Base-by-base conservation (phyloP, 2,888 invertebrate species). In the Protophormia terraenovae region DNA sequence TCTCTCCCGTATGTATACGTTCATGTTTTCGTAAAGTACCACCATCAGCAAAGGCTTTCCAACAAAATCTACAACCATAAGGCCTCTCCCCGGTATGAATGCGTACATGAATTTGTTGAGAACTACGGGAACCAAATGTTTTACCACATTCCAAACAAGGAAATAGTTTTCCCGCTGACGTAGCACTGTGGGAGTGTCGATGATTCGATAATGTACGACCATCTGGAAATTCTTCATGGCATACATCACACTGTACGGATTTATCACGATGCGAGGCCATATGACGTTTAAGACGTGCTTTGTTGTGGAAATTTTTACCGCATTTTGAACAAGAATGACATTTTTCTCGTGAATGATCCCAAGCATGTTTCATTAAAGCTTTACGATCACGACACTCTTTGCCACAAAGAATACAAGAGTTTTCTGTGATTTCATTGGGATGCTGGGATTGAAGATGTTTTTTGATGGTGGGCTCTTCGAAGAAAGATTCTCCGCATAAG, bases 1-100 rank as follows among this genome's bases (percentile, higher is more conserved):
- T 97, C 90, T 97, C 96, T 27, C 95, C 96, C 0, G 97, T 97
- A 89, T 97, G 97, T 88, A 97, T 97, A 10, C 97, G 94, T 90
- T 97, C 97, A 90, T 97, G 97, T 90, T 97, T 97, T 38, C 97
- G 93, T 58, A 97, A 91, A 1, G 97, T 97, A 27, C 97, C 97
- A 47, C 97, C 97, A 91, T 97, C 97, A 0, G 97, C 97, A 91
- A 97, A 97, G 0, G 97, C 97, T 90, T 97, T 97, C 97, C 97
- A 97, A 90, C 97, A 97, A 92, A 96, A 97, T 10, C 96, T 94
- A 90, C 97, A 97, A 0, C 96, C 96, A 89, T 97, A 97, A 0
- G 97, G 97, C 47, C 97, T 93, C 91, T 97, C 97, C 3, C 93
- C 96, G 0, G 97, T 97, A 90, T 97, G 97, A 87, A 97, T 97